A percentile compares a stretch with the other conserved stretches of the same genome.
Evolutionary conservation across 2,888 invertebrate species (phyloP).

Genomic region (Spicauda simplicius): DNA sequence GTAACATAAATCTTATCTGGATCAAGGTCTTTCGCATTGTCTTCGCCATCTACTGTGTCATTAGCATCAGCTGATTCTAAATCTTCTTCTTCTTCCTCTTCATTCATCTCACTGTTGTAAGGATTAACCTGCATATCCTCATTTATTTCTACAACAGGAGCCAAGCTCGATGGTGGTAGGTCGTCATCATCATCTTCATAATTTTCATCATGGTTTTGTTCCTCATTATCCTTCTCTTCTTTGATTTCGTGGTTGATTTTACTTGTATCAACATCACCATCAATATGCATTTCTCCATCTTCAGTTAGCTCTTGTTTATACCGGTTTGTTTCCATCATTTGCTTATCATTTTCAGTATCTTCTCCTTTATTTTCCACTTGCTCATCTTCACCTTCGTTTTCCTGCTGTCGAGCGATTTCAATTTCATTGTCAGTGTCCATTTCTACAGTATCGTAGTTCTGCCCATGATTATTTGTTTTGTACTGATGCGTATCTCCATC

Average conservation of each 20-base stretch:
- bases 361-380: conserved; percentile 53
- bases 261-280: conserved; percentile 51
- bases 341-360: conserved; percentile 52
- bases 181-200: conserved; percentile 70
- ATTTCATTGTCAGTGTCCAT: conserved; percentile 82
- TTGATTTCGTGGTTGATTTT: conserved; percentile 47
- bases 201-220: conserved; percentile 55
- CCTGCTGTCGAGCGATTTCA: conserved; percentile 74
- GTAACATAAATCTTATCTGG: conserved; percentile 74
- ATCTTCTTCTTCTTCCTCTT: conserved; percentile 59
- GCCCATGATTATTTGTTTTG: conserved; percentile 58
- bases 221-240: conserved; percentile 49
- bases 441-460: conserved; percentile 76
- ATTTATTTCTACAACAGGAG: conserved; percentile 78
- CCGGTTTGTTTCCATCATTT: conserved; percentile 51
- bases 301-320: conserved; percentile 53
- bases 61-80: conserved; percentile 59
- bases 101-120: conserved; percentile 65
- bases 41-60: conserved; percentile 59
- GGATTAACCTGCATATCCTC: conserved; percentile 71
- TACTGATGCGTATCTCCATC: conserved; percentile 56
- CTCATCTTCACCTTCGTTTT: conserved; percentile 54
- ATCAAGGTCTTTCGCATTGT: conserved; percentile 58
- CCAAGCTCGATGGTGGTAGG: conserved; percentile 59
- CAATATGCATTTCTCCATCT: conserved; percentile 49